Conservation (phyloP, 2,797 vertebrate genomes). For the Gymnoscopelus microlampas region DNA sequence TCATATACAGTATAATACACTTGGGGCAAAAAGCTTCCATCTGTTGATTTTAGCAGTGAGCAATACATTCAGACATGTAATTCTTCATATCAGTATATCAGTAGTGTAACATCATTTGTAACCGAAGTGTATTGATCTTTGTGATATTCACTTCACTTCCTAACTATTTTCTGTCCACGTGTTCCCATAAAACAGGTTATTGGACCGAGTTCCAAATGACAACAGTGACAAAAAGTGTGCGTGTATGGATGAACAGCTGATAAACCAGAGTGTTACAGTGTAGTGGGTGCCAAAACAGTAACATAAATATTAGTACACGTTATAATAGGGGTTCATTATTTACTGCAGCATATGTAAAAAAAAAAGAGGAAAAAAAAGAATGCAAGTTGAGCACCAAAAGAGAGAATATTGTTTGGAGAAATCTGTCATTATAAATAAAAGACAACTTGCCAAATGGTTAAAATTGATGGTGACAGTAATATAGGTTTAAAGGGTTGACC, state of each 20-base stretch:
- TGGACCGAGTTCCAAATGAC: not conserved
- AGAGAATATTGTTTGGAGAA: no score
- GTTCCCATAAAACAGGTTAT: not conserved
- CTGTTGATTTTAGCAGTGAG: not conserved
- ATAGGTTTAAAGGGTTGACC: no score
- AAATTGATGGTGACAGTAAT: no score
- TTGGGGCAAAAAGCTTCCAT: not conserved
- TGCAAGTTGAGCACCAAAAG: no score
- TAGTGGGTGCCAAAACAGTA: not conserved
- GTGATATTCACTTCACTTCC: conserved; percentile 1
- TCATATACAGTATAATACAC: conserved; percentile 31
- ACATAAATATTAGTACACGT: conserved; percentile 5
- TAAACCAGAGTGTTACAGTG: not conserved
- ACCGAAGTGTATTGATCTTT: conserved; percentile 5
- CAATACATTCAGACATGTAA: conserved; percentile 14
- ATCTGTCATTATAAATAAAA: no score
- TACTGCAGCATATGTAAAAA: not conserved
- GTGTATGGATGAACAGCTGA: not conserved
- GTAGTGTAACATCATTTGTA: conserved; percentile 7
- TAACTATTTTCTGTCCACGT: conserved; percentile 1
- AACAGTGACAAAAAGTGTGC: not conserved
- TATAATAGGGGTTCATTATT: conserved; percentile 17
- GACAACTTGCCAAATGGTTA: no score
- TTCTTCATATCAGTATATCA: conserved; percentile 1
- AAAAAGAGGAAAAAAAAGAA: no score